Percentiles rank a stretch among this genome's conserved stretches.
Evolutionary conservation across 2,797 vertebrate species (phyloP).

Genomic region (Macropodus opercularis): DNA sequence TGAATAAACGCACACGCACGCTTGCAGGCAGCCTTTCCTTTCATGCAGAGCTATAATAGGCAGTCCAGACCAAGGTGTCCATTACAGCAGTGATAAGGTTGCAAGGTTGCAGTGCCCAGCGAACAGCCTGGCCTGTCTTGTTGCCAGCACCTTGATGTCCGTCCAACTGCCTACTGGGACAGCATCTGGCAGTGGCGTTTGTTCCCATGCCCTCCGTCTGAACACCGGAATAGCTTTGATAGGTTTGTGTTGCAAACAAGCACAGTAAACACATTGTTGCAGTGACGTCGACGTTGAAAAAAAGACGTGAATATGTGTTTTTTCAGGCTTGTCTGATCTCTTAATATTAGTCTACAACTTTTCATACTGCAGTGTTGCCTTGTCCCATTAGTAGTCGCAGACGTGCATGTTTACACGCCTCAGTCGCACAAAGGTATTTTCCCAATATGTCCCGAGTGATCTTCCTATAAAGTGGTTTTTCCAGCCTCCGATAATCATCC

Average conservation of each 20-base stretch:
- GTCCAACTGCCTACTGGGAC: conserved; percentile 74
- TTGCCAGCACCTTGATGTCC: conserved; percentile 67
- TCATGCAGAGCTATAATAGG: conserved; percentile 36
- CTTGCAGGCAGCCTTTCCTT: conserved; percentile 18
- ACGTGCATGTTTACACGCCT: conserved; percentile 7
- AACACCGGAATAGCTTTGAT: conserved; percentile 37
- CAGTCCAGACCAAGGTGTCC: conserved; percentile 45
- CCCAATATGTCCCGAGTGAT: conserved; percentile 17
- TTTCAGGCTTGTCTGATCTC: conserved; percentile 25
- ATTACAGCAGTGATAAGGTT: conserved; percentile 64
- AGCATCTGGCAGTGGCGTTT: conserved; percentile 69
- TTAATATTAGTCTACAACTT: conserved; percentile 26
- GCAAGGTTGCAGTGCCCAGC: conserved; percentile 52
- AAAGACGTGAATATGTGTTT: conserved; percentile 15
- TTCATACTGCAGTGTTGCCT: conserved; percentile 25
- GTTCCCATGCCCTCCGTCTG: conserved; percentile 53
- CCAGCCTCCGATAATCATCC: conserved; percentile 21
- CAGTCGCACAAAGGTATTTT: conserved; percentile 44
- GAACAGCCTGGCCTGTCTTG: conserved; percentile 52
- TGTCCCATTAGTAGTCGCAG: conserved; percentile 8
- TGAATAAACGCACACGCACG: conserved; percentile 7
- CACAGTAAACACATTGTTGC: conserved; percentile 15
- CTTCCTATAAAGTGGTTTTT: conserved; percentile 24
- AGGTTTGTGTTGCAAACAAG: conserved; percentile 22
- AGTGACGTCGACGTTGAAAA: conserved; percentile 6